Evolutionary conservation across 2,888 invertebrate species (phyloP).

Genomic region (Bombylius discolor): DNA sequence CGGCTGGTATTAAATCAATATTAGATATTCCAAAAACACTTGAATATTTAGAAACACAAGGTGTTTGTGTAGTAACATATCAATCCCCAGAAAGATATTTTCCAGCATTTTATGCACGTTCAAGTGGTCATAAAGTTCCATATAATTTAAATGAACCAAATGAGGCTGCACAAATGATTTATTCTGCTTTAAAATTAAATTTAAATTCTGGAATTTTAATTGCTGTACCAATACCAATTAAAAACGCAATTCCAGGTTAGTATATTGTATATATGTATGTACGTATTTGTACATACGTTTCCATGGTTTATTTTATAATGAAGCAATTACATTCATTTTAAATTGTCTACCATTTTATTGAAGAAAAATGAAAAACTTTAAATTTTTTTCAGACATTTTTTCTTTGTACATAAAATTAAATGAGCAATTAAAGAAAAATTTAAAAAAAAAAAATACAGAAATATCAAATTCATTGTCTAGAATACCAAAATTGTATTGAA

Average conservation of each 20-base stretch:
- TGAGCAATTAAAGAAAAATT: too few relatives aligned
- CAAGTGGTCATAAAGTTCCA: slow-evolving; percentile 61
- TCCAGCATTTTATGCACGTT: slow-evolving; percentile 84
- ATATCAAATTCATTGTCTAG: too few relatives aligned
- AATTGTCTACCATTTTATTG: too few relatives aligned
- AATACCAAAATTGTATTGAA: too few relatives aligned
- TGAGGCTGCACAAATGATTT: slow-evolving; percentile 63
- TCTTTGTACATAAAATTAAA: too few relatives aligned
- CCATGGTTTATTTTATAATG: too few relatives aligned
- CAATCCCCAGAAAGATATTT: slow-evolving; percentile 55
- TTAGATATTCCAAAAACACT: slow-evolving; percentile 88
- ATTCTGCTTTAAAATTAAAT: slow-evolving; percentile 40
- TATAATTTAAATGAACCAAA: slow-evolving; percentile 47
- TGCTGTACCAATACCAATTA: slow-evolving; percentile 78
- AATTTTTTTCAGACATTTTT: too few relatives aligned
- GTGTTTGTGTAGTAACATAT: slow-evolving; percentile 76
- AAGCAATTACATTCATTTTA: too few relatives aligned
- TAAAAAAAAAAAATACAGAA: too few relatives aligned
- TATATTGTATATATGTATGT: background rate
- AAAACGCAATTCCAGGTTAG: slow-evolving; percentile 47
- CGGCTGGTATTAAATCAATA: slow-evolving; percentile 94
- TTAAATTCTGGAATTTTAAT: slow-evolving; percentile 65
- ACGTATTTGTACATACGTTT: background rate
- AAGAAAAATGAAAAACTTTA: too few relatives aligned
- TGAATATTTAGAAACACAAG: slow-evolving; percentile 91